Evolutionary conservation across 2,888 invertebrate genomes (phyloP).

Genomic region (Slavum lentiscoides): DNA sequence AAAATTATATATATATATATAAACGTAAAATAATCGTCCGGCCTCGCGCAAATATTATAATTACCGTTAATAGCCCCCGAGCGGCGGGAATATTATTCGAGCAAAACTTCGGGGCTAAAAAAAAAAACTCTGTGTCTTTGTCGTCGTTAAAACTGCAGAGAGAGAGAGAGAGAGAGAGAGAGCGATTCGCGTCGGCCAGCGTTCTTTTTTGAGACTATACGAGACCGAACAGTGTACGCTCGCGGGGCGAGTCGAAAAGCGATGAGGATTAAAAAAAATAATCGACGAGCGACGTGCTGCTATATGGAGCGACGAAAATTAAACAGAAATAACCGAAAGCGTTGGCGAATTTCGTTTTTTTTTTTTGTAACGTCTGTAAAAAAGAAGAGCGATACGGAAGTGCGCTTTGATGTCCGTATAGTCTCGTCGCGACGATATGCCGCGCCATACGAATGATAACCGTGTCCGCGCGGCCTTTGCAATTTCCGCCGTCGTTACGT

Average conservation of each 20-base stretch:
- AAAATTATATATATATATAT: neutral
- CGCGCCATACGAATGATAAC: slow-evolving; percentile 5
- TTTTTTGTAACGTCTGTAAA: too few species aligned
- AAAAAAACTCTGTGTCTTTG: too few species aligned
- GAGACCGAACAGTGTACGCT: neutral
- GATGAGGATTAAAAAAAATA: neutral
- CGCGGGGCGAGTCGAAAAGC: neutral
- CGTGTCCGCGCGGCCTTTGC: slow-evolving; percentile 6
- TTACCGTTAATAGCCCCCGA: slow-evolving; percentile 43
- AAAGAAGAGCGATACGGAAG: too few species aligned
- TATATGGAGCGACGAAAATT: too few species aligned
- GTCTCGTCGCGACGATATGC: neutral
- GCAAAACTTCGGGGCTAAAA: neutral
- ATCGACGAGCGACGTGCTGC: too few species aligned
- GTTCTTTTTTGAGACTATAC: slow-evolving; percentile 32
- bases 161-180: too few species aligned
- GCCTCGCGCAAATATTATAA: slow-evolving; percentile 42
- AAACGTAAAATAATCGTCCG: slow-evolving; percentile 34
- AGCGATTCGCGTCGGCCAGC: neutral
- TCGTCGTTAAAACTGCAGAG: slow-evolving; percentile 31
- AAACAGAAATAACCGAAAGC: slow-evolving; percentile 20
- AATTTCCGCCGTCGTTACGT: slow-evolving; percentile 7
- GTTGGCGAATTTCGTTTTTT: too few species aligned
- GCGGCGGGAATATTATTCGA: slow-evolving; percentile 12
- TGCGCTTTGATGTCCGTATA: slow-evolving; percentile 37